phyloP scores from a whole-genome alignment of 2,113 vertebrate species.

The Hemiprocne comata region DNA sequence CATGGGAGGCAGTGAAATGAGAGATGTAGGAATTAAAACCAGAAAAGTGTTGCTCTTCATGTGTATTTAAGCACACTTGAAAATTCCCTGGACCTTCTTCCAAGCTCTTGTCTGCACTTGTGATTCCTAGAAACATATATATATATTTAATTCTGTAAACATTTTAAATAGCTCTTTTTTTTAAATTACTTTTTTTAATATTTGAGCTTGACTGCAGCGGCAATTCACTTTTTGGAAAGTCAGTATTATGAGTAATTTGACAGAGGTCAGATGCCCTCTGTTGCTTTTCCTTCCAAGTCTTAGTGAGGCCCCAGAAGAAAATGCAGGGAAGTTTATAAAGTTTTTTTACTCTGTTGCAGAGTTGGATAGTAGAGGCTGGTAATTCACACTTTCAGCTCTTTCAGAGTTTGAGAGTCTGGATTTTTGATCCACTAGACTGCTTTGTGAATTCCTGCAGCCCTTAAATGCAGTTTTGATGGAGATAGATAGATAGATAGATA shows the following conservation, averaged over 20 bases:
- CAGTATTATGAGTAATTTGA: background rate
- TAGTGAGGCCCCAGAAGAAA: background rate
- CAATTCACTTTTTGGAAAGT: background rate
- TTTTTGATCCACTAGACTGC: background rate
- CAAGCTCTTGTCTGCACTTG: background rate
- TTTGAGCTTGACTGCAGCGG: background rate
- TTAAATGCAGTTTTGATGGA: background rate
- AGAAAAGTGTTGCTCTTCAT: background rate
- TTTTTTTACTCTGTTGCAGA: background rate
- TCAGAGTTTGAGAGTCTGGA: background rate
- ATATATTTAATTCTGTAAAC: background rate
- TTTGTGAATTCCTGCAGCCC: conserved; percentile 14
- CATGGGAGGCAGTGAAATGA: background rate
- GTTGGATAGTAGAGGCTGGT: background rate
- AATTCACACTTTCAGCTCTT: conserved; percentile 18
- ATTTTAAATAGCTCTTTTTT: background rate
- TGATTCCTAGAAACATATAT: background rate
- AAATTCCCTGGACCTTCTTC: background rate
- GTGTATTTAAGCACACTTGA: background rate
- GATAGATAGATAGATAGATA: no score
- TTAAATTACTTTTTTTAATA: background rate
- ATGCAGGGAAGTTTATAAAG: background rate
- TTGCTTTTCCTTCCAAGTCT: background rate
- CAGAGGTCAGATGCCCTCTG: background rate
- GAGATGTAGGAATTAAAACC: background rate